Percentiles rank a stretch among this genome's conserved stretches.
Evolutionary conservation across 2,888 invertebrate genomes (phyloP).

Genomic region (Coleophora deauratella): DNA sequence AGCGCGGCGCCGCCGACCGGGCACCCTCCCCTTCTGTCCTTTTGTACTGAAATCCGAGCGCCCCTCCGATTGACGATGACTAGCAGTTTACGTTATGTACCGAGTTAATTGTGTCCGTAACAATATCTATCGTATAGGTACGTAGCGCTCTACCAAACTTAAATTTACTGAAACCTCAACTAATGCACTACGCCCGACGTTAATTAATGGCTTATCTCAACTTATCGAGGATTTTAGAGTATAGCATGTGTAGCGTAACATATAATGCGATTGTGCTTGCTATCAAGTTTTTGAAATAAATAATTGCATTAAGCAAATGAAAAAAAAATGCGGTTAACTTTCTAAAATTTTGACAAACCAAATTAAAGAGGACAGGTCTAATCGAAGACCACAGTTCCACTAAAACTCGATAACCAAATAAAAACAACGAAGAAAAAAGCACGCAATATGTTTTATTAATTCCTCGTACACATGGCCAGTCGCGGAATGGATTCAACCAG

Average conservation of each 20-base stretch:
- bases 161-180: constrained; percentile 30
- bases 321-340: no score
- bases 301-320: no score
- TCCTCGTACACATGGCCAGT: constrained; percentile 59
- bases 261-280: constrained; percentile 20
- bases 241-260: constrained; percentile 11
- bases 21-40: constrained; percentile 34
- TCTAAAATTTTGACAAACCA: no score
- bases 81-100: constrained; percentile 54
- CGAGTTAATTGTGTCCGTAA: constrained; percentile 56
- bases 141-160: constrained; percentile 36
- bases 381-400: constrained; percentile 44
- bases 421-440: constrained; percentile 54
- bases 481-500: constrained; percentile 64
- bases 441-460: constrained; percentile 69
- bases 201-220: constrained; percentile 23
- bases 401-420: constrained; percentile 48
- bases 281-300: no score
- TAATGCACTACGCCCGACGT: constrained; percentile 31
- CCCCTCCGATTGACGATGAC: constrained; percentile 59
- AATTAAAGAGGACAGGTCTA: constrained; percentile 49
- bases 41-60: constrained; percentile 60
- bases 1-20: not conserved
- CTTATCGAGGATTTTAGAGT: constrained; percentile 20
- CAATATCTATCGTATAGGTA: constrained; percentile 9